Conservation (phyloP, 2,797 vertebrate genomes). For the Mus minutoides region DNA sequence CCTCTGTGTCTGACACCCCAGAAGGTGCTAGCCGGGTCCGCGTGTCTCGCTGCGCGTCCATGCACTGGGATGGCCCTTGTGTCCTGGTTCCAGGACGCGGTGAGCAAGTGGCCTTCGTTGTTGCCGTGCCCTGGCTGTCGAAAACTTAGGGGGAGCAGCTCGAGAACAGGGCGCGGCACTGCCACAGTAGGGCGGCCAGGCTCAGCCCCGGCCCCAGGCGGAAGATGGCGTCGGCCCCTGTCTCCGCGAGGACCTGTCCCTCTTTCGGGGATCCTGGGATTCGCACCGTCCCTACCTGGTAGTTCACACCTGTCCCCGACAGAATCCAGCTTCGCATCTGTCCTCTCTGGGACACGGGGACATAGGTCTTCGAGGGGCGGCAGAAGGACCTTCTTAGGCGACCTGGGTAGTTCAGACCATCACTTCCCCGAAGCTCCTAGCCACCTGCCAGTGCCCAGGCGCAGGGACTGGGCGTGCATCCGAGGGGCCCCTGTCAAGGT, state of each 20-base stretch:
- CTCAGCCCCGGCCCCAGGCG: not conserved
- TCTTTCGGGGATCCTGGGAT: not conserved
- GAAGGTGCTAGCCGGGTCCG: not conserved
- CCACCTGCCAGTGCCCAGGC: not conserved
- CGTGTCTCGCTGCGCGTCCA: not conserved
- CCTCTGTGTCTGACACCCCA: not conserved
- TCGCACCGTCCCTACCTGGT: not conserved
- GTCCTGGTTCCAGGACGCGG: not conserved
- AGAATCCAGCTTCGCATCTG: not conserved
- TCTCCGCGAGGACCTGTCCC: not conserved
- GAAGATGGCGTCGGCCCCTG: slow-evolving; percentile 75
- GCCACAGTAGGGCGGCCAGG: not conserved
- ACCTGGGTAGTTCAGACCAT: not conserved
- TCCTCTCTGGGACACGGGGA: not conserved
- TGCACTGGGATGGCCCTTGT: not conserved
- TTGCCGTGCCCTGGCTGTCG: not conserved
- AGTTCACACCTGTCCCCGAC: not conserved
- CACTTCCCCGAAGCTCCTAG: not conserved
- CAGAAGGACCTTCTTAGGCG: not conserved
- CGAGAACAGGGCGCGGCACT: not conserved
- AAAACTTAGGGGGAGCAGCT: not conserved
- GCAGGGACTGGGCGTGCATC: not conserved
- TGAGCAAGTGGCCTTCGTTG: not conserved
- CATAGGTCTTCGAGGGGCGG: not conserved
- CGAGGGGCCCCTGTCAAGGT: not conserved